phyloP scores from a whole-genome alignment of 2,113 vertebrate species.

The Eulemur macaco region DNA sequence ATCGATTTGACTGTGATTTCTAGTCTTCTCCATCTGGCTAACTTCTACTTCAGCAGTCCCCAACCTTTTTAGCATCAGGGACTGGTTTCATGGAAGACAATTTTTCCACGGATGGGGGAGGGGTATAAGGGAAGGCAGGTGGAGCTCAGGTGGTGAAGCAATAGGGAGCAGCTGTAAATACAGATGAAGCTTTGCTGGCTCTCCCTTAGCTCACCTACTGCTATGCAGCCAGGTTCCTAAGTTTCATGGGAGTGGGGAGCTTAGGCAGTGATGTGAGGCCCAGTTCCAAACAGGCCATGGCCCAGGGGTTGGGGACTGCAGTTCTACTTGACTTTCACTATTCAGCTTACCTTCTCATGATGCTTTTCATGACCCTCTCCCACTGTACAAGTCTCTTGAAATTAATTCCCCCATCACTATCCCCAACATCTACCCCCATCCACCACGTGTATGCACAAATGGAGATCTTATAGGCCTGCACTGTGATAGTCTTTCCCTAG shows the following conservation, averaged over 20 bases:
- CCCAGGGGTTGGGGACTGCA: too few relatives aligned
- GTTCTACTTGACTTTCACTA: not conserved
- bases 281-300: too few relatives aligned
- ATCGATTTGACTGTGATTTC: not conserved
- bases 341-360: not conserved
- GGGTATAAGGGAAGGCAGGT: too few relatives aligned
- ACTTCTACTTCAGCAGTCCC: not conserved
- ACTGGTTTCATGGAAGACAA: too few relatives aligned
- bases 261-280: too few relatives aligned
- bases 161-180: not conserved
- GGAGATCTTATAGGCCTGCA: not conserved
- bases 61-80: too few relatives aligned
- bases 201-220: too few relatives aligned
- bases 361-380: not conserved
- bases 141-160: too few relatives aligned
- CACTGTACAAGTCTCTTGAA: not conserved
- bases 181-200: too few relatives aligned
- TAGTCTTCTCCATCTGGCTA: not conserved
- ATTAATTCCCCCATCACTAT: not conserved
- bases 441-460: not conserved
- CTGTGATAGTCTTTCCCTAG: not conserved
- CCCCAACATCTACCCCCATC: not conserved
- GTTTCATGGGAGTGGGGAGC: too few relatives aligned
- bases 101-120: too few relatives aligned
- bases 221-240: too few relatives aligned